Conservation (phyloP, 2,888 invertebrate species). For the Plebejus argus region DNA sequence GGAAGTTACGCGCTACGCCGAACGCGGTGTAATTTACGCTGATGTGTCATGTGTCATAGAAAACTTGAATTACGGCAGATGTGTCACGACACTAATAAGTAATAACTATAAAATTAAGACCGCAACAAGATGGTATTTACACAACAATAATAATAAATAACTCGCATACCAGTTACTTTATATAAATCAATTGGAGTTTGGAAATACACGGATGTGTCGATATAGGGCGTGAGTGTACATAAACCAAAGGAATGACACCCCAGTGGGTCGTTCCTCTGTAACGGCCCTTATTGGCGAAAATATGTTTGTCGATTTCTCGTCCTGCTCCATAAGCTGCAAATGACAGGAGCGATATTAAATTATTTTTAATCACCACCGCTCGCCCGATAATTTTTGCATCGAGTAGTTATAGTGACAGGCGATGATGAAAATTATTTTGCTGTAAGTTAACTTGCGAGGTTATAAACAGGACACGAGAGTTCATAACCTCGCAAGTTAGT, state of each 20-base stretch:
- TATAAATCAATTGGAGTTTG: neutral
- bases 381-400: neutral
- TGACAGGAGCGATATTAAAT: constrained; percentile 21
- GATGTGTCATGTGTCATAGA: too few relatives aligned
- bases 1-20: too few relatives aligned
- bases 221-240: constrained; percentile 41
- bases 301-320: constrained; percentile 62
- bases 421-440: neutral
- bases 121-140: too few relatives aligned
- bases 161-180: constrained; percentile 5
- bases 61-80: too few relatives aligned
- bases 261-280: constrained; percentile 50
- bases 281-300: constrained; percentile 60
- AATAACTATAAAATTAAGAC: too few relatives aligned
- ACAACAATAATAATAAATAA: too few relatives aligned
- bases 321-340: constrained; percentile 51
- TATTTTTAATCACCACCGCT: neutral
- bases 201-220: neutral
- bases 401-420: neutral
- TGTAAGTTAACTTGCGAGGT: neutral
- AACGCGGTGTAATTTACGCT: too few relatives aligned
- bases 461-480: too few relatives aligned
- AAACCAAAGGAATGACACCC: constrained; percentile 58
- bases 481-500: too few relatives aligned
- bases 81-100: too few relatives aligned